Conservation (phyloP, 2,797 vertebrate genomes). For the Serranus cabrilla region DNA sequence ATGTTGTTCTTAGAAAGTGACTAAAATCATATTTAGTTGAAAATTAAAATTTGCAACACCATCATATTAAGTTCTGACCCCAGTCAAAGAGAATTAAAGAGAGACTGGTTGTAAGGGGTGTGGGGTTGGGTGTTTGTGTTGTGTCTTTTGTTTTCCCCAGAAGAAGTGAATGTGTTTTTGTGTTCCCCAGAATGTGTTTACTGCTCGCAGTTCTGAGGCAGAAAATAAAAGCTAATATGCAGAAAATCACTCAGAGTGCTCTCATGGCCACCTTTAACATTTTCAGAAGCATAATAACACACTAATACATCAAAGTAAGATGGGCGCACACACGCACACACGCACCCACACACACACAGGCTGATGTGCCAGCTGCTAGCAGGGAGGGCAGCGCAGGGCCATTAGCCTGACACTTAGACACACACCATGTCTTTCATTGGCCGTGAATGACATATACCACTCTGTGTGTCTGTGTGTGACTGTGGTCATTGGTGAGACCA, state of each 20-base stretch:
- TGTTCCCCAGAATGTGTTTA: slow-evolving; percentile 38
- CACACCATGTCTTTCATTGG: slow-evolving; percentile 76
- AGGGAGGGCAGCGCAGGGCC: slow-evolving; percentile 60
- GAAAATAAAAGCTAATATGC: slow-evolving; percentile 66
- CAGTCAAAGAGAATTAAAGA: slow-evolving; percentile 11
- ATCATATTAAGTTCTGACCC: neutral
- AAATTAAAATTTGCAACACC: neutral
- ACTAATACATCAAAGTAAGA: slow-evolving; percentile 41
- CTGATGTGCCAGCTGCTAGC: slow-evolving; percentile 45
- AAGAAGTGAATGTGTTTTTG: slow-evolving; percentile 40
- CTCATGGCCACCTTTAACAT: slow-evolving; percentile 66
- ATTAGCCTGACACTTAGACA: slow-evolving; percentile 77
- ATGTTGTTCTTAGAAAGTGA: neutral
- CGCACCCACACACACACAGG: slow-evolving; percentile 18
- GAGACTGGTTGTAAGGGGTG: neutral
- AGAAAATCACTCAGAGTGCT: slow-evolving; percentile 64
- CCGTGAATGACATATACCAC: slow-evolving; percentile 62
- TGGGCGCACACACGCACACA: slow-evolving; percentile 11
- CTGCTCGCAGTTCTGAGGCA: slow-evolving; percentile 19
- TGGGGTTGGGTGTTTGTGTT: neutral
- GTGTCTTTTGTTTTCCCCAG: slow-evolving; percentile 18
- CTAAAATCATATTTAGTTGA: neutral
- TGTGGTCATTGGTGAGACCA: slow-evolving; percentile 52
- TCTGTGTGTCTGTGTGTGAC: slow-evolving; percentile 33
- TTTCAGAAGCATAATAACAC: slow-evolving; percentile 58